Evolutionary conservation across 2,113 vertebrate genomes (phyloP).

Genomic region (Stictonetta naevosa): DNA sequence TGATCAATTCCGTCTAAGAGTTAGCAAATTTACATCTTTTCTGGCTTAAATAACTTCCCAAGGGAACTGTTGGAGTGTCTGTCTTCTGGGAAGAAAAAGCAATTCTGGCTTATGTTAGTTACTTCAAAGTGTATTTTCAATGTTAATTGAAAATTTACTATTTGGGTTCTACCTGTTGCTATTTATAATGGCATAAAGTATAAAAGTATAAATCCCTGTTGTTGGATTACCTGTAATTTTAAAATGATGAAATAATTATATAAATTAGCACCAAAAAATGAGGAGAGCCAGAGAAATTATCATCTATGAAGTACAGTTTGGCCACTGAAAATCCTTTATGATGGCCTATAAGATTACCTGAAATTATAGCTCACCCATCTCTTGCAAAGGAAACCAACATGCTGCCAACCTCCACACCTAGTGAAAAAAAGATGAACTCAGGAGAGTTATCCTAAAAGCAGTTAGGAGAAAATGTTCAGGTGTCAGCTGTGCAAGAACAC

Average conservation of each 20-base stretch:
- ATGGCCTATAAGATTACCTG: not conserved
- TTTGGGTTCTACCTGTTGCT: not conserved
- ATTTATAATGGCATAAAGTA: not conserved
- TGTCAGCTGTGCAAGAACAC: not conserved
- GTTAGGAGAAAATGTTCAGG: not conserved
- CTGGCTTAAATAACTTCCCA: not conserved
- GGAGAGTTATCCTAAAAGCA: not conserved
- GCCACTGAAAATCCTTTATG: not conserved
- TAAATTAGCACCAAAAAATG: not conserved
- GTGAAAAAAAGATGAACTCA: not conserved
- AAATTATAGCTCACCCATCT: not conserved
- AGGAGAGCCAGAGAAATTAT: not conserved
- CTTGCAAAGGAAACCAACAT: not conserved
- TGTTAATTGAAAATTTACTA: not conserved
- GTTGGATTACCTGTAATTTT: not conserved
- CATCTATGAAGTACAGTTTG: not conserved
- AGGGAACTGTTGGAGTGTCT: not conserved
- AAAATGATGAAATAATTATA: not conserved
- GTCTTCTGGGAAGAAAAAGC: not conserved
- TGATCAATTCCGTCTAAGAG: not conserved
- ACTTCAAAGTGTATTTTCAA: not conserved
- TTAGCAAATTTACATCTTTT: not conserved
- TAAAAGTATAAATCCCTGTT: not conserved
- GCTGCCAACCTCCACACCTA: not conserved
- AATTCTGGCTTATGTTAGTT: not conserved